Percentiles rank a stretch among this genome's conserved stretches.
Conservation (phyloP, 2,888 invertebrate species). For the Gibbula magus region DNA sequence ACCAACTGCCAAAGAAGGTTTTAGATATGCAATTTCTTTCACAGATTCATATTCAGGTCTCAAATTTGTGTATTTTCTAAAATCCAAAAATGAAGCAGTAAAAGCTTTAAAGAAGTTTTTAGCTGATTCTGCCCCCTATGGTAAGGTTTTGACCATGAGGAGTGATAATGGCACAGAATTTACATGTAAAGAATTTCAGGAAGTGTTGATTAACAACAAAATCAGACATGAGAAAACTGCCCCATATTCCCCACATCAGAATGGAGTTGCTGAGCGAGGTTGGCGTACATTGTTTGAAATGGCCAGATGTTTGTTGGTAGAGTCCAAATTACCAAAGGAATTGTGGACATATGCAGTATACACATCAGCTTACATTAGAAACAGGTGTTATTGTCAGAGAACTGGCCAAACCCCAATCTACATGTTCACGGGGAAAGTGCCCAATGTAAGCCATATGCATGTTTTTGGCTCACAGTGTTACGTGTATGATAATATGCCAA, state of each 20-base stretch:
- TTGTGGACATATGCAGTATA: slow-evolving; percentile 42
- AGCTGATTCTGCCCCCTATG: slow-evolving; percentile 31
- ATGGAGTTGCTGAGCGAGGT: slow-evolving; percentile 39
- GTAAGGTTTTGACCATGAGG: background rate
- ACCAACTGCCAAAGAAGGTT: slow-evolving; percentile 35
- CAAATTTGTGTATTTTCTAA: slow-evolving; percentile 36
- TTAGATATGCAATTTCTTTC: slow-evolving; percentile 35
- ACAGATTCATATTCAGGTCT: slow-evolving; percentile 37
- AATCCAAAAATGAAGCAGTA: slow-evolving; percentile 33
- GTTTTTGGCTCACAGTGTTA: slow-evolving; percentile 38
- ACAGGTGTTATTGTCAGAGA: too few relatives aligned
- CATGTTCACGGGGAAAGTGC: too few relatives aligned
- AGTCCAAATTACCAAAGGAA: slow-evolving; percentile 34
- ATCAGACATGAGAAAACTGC: background rate
- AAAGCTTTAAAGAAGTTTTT: slow-evolving; percentile 31
- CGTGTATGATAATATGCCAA: slow-evolving; percentile 29
- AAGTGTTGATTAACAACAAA: too few relatives aligned
- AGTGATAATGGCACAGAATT: too few relatives aligned
- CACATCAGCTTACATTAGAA: slow-evolving; percentile 33
- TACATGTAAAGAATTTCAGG: too few relatives aligned
- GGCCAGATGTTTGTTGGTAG: slow-evolving; percentile 37
- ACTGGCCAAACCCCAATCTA: too few relatives aligned
- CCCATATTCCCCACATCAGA: background rate
- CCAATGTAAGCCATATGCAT: slow-evolving; percentile 29
- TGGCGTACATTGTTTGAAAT: slow-evolving; percentile 44